Conservation (phyloP, 2,888 invertebrate genomes). For the Strigamia transsilvanica region DNA sequence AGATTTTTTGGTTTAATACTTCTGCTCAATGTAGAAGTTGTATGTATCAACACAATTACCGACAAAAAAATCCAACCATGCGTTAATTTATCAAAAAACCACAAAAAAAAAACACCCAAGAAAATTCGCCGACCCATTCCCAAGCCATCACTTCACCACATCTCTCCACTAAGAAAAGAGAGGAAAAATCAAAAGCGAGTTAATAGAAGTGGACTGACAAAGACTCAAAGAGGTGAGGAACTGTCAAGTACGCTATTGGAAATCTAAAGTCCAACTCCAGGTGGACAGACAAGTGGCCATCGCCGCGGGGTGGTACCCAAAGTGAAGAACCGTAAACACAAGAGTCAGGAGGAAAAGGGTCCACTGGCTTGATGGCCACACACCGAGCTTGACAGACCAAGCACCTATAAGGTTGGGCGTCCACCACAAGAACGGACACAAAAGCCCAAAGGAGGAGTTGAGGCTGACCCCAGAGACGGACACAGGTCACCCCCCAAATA, state of each 20-base stretch:
- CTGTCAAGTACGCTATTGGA: slow-evolving; percentile 41
- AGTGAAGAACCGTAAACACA: slow-evolving; percentile 39
- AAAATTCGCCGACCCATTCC: not conserved
- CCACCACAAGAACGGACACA: slow-evolving; percentile 4
- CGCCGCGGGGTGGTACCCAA: slow-evolving; percentile 25
- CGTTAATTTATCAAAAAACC: not conserved
- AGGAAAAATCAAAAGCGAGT: slow-evolving; percentile 17
- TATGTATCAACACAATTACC: too few relatives aligned
- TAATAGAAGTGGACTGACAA: slow-evolving; percentile 38
- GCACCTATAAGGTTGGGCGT: slow-evolving; percentile 28
- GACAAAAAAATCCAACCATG: not conserved
- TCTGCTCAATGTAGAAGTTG: too few relatives aligned
- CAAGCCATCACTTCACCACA: not conserved
- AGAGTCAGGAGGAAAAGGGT: slow-evolving; percentile 48
- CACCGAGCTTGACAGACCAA: slow-evolving; percentile 43
- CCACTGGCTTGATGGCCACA: slow-evolving; percentile 27
- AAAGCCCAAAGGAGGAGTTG: slow-evolving; percentile 24
- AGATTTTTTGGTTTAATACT: too few relatives aligned
- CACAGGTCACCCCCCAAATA: slow-evolving; percentile 48
- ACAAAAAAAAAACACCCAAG: not conserved
- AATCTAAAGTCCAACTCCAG: slow-evolving; percentile 34
- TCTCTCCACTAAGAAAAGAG: not conserved
- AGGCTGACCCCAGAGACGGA: slow-evolving; percentile 37
- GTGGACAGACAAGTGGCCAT: slow-evolving; percentile 34
- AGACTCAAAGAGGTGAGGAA: slow-evolving; percentile 45